Evolutionary conservation across 2,797 vertebrate species (phyloP), one percentile per base, ranked within the genome.

Genomic region (Benthosema pterotum): DNA sequence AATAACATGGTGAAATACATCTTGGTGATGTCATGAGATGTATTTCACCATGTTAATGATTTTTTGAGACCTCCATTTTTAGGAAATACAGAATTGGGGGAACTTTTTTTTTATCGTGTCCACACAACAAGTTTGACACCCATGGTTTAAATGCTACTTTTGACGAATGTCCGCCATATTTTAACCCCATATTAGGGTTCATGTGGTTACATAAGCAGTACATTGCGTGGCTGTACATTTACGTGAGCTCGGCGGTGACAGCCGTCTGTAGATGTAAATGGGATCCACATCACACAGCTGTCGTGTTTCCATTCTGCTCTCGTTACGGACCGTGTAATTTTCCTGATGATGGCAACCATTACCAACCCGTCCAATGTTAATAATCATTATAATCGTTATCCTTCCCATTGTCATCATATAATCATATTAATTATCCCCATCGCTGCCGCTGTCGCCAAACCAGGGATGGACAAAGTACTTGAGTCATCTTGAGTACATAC

Each of bases 241-340:
- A 57, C 68, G 71, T 7, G 0, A 54, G 65, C 62, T 4, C 19
- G 55, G 55, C 69, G 78, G 87, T 79, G 60, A 69, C 74, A 74
- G 19, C 59, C 56, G 22, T 18, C 70, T 78, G 71, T 15, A 72
- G 73, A 72, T 53, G 52, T 67, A 71, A 38, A 82, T 72, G 54
- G 45, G 60, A 56, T 52, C 63, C 17, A 64, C 67, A 38, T 65
- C 66, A 42, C 66, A 42, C 63, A 76, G 51, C 63, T 69, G 57
- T 71, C 75, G 8, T 42, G 52, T 71, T 67, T 71, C 8, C 22
- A 72, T 74, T 53, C 60, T 16, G 2, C 38, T 54, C 43, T 47
- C 42, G 17, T 57, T 58, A 69, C 45, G 19, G 51, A 72, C 60
- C 25, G 12, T 43, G 18, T 42, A 50, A 57, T 80, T 67, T 80